Percentiles rank a stretch among this genome's conserved stretches.
These are phyloP conservation scores for Acanthis flammea DNA, from an alignment of 2,797 vertebrate genomes.

Conservation along the genomic window DNA sequence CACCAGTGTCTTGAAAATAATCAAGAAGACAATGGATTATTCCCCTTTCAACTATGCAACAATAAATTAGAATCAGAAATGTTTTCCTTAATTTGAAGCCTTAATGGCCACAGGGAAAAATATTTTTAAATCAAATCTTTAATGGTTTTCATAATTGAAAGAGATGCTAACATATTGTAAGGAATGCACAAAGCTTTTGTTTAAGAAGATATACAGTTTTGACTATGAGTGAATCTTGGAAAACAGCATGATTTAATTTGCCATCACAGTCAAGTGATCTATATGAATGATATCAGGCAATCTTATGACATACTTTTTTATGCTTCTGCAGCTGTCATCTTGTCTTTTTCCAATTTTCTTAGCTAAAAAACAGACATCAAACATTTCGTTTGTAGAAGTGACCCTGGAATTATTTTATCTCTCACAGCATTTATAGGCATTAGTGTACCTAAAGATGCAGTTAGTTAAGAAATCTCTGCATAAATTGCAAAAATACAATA, in stretches of 20 bases:
- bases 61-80: not conserved
- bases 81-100: not conserved
- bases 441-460: not conserved
- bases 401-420: not conserved
- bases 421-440: not conserved
- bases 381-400: not conserved
- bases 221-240: not conserved
- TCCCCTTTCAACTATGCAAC: not conserved
- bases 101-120: not conserved
- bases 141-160: not conserved
- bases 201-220: not conserved
- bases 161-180: not conserved
- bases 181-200: not conserved
- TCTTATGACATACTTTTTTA: not conserved
- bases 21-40: not conserved
- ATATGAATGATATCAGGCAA: not conserved
- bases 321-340: not conserved
- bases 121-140: not conserved
- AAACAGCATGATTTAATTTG: not conserved
- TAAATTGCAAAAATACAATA: not conserved
- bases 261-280: not conserved
- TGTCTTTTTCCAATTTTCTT: not conserved
- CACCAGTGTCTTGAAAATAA: not conserved
- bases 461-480: not conserved
- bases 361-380: not conserved